Conservation (phyloP, 2,113 vertebrate species). For the Carassius carassius region DNA sequence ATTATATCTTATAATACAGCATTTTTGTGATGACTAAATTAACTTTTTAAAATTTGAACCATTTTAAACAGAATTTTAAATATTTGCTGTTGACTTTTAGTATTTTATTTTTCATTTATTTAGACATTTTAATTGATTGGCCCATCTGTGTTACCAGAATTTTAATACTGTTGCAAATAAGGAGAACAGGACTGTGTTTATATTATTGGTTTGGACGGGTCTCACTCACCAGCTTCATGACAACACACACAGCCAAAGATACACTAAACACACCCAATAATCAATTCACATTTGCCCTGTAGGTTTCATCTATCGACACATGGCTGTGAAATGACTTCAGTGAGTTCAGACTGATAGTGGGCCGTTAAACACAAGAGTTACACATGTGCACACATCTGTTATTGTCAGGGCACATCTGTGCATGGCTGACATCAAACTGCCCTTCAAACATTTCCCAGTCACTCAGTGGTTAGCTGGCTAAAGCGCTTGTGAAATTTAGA, state of each 20-base stretch:
- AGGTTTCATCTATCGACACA: slow-evolving; percentile 13
- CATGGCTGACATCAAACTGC: slow-evolving; percentile 2
- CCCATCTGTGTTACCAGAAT: neutral
- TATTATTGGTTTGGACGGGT: neutral
- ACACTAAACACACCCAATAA: slow-evolving; percentile 40
- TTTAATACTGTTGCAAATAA: neutral
- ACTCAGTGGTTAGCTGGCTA: slow-evolving; percentile 37
- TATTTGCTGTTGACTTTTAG: neutral
- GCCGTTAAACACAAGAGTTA: slow-evolving; percentile 8
- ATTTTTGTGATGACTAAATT: neutral
- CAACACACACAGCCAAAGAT: neutral
- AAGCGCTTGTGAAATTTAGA: slow-evolving; percentile 40
- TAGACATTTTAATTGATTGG: neutral
- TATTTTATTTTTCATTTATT: neutral
- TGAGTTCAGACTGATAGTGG: slow-evolving; percentile 2
- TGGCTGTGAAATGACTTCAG: slow-evolving; percentile 28
- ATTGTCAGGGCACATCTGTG: slow-evolving; percentile 44
- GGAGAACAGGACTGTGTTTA: neutral
- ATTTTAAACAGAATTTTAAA: neutral
- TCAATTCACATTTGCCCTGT: slow-evolving; percentile 8
- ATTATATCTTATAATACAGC: no score
- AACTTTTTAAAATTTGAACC: neutral
- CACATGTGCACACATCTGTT: slow-evolving; percentile 50
- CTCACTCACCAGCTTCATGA: neutral
- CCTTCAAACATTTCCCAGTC: slow-evolving; percentile 55